Evolutionary conservation across 2,888 invertebrate species (phyloP), one percentile per base, ranked within the genome.

Genomic region (Ormyrus thymus): DNA sequence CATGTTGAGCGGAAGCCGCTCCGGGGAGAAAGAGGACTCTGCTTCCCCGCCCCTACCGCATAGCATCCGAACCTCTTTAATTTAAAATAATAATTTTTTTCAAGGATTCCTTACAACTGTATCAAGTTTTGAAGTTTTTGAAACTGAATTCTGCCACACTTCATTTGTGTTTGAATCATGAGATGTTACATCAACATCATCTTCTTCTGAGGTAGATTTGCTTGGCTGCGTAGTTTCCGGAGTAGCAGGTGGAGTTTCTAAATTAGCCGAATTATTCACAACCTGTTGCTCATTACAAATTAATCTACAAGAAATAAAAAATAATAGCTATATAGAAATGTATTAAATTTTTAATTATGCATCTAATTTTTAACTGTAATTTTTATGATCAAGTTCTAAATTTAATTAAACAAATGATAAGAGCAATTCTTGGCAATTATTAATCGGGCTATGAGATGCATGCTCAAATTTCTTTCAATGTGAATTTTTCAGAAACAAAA

Each of bases 201-300:
- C 85, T 71, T 83, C 78, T 78, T 81, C 76, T 81, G 86, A 85
- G 80, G 82, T 84, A 83, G 84, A 80, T 82, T 86, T 81, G 77
- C 72, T 85, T 55, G 74, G 82, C 77, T 84, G 84, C 72, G 84
- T 81, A 76, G 81, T 84, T 10, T 88, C 86, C 15, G 87, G 84
- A 58, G 84, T 85, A 15, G 83, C 78, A 64, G 84, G 84, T 55
- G 86, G 83, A 50, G 84, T 84, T 80, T 86, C 86, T 58, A 77
- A 71, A 77, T 81, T 77, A 8, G 58, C 48, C 0, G 79, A 62
- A 64, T 11, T 15, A 62, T n/a, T 15, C 48, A 70, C 6, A 46
- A 8, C 66, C 78, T 78, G 77, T 7, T 81, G 78, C 29, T 81
- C 80, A 50, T 55, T 80, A 62, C 55, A 78, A 48, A 81, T 82